Conservation (phyloP, 2,888 invertebrate genomes). For the Oscheius sp. region DNA sequence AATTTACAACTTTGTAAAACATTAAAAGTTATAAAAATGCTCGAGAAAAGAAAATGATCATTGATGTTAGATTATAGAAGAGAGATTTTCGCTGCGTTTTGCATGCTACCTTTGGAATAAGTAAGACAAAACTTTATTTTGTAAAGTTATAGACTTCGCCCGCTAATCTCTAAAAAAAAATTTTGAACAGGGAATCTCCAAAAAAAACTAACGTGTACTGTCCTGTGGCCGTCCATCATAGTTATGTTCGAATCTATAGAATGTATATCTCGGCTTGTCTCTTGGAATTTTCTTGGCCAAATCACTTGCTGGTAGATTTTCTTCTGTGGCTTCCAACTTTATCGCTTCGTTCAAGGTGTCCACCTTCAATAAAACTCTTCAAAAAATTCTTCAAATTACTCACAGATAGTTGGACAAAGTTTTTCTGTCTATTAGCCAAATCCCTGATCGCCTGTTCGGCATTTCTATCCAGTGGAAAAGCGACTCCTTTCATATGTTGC, state of each 20-base stretch:
- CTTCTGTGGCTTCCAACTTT: constrained; percentile 81
- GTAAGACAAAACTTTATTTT: too few species aligned
- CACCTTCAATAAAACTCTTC: constrained; percentile 57
- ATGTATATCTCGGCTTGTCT: constrained; percentile 77
- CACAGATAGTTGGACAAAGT: constrained; percentile 86
- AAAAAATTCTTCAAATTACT: constrained; percentile 50
- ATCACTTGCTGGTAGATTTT: constrained; percentile 78
- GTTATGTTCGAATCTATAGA: constrained; percentile 88
- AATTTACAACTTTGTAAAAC: too few species aligned
- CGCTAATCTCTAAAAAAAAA: not conserved
- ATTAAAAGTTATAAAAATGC: too few species aligned
- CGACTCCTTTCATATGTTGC: constrained; percentile 78
- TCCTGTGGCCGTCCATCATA: constrained; percentile 90
- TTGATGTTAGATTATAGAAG: too few species aligned
- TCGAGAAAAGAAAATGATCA: too few species aligned
- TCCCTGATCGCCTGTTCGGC: constrained; percentile 82
- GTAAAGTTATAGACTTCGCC: too few species aligned
- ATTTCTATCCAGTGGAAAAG: constrained; percentile 85
- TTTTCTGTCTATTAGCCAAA: constrained; percentile 80
- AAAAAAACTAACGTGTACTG: constrained; percentile 78
- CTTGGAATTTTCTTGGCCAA: constrained; percentile 84
- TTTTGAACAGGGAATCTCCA: too few species aligned
- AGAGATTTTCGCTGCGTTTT: too few species aligned
- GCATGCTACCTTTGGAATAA: too few species aligned
- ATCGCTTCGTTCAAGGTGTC: constrained; percentile 88